These are phyloP conservation scores for Lemur catta DNA, from an alignment of 2,797 vertebrate species.

Conservation along the genomic window DNA sequence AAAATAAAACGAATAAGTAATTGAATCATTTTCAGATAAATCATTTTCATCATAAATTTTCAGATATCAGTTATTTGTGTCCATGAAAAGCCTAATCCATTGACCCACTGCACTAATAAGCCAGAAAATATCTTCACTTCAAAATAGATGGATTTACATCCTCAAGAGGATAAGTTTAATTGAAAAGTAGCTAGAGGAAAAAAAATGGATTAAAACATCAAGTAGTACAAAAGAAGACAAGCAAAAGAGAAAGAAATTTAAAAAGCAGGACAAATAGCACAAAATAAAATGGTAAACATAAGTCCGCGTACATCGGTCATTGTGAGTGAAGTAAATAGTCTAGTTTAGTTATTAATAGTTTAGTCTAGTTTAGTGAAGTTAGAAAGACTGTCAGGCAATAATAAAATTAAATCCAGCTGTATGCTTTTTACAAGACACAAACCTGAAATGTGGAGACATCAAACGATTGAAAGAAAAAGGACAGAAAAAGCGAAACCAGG, in stretches of 20 bases:
- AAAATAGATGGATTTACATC: neutral
- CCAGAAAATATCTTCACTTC: neutral
- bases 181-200: conserved; percentile 10
- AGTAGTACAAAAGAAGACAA: neutral
- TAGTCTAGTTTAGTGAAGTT: neutral
- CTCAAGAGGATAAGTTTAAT: neutral
- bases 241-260: neutral
- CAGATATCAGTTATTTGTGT: neutral
- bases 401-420: neutral
- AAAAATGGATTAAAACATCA: neutral
- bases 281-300: neutral
- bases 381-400: neutral
- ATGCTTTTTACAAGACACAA: neutral
- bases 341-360: neutral
- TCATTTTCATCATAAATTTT: neutral
- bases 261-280: neutral
- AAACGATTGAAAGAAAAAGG: neutral
- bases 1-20: neutral
- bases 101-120: neutral
- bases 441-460: neutral
- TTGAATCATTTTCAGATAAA: too few species aligned
- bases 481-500: neutral
- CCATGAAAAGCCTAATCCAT: neutral
- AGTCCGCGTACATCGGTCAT: neutral
- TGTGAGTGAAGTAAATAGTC: neutral